A percentile compares a stretch with the other conserved stretches of the same genome.
These are phyloP conservation scores for Metellina segmentata DNA, from an alignment of 2,888 invertebrate species.

Conservation along the genomic window DNA sequence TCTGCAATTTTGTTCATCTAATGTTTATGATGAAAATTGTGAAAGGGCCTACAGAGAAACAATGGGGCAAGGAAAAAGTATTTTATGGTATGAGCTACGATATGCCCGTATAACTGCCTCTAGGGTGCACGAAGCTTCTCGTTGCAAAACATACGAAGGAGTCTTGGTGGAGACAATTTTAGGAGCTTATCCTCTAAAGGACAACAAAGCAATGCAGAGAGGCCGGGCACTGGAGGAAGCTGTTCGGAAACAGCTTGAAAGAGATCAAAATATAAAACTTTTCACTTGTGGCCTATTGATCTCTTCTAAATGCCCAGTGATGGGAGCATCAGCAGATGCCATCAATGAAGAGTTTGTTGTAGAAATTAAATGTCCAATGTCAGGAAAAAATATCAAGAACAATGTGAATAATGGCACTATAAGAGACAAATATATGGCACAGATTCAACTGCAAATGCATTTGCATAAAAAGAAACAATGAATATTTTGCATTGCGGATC, in stretches of 20 bases:
- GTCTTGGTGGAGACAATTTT: no score
- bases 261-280: background rate
- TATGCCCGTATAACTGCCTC: no score
- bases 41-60: background rate
- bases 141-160: no score
- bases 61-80: no score
- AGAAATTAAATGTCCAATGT: no score
- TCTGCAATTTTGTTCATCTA: background rate
- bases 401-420: background rate
- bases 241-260: background rate
- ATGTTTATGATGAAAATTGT: background rate
- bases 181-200: background rate
- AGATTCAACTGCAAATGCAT: conserved; percentile 19
- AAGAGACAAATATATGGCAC: background rate
- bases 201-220: background rate
- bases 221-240: background rate
- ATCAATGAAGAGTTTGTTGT: no score
- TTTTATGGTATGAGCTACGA: no score
- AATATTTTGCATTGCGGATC: conserved; percentile 6
- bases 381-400: background rate
- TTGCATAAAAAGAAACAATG: background rate
- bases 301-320: no score
- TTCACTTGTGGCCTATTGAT: no score
- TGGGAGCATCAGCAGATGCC: no score
- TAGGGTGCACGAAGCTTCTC: no score